A percentile compares a stretch with the other conserved stretches of the same genome.
Conservation (phyloP, 2,888 invertebrate species). For the Rhimphoctona megacephalus region DNA sequence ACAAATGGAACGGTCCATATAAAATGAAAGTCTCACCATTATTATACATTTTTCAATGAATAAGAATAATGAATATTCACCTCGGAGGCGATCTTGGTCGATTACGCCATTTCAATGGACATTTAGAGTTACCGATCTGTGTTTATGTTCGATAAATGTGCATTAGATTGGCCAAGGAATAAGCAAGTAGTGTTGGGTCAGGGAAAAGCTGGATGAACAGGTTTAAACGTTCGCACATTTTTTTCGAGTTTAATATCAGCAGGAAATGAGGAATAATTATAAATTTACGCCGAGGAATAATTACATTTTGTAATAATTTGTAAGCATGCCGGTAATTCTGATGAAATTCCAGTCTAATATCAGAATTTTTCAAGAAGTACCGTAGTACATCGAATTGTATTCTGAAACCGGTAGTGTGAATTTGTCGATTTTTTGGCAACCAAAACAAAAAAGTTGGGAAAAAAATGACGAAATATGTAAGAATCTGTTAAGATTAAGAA, state of each 20-base stretch:
- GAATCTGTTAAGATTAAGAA: conserved; percentile 27
- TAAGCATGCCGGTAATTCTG: not conserved
- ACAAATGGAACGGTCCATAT: conserved; percentile 1
- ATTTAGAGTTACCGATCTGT: conserved; percentile 14
- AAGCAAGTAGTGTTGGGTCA: not conserved
- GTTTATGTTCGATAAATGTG: conserved; percentile 11
- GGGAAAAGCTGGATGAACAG: conserved; percentile 4
- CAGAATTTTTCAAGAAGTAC: too few relatives aligned
- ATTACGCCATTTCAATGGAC: conserved; percentile 10
- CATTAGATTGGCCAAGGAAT: not conserved
- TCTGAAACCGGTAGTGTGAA: not conserved
- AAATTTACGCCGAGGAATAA: not conserved
- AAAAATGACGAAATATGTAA: not conserved
- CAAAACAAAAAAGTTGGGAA: not conserved
- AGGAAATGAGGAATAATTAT: conserved; percentile 10
- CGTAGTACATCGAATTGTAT: not conserved
- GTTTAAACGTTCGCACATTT: not conserved
- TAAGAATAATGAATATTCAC: conserved; percentile 31
- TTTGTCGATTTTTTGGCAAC: not conserved
- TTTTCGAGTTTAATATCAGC: not conserved
- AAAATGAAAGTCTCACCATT: conserved; percentile 4
- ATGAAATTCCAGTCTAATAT: not conserved
- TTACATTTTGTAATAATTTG: not conserved
- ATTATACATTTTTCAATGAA: not conserved
- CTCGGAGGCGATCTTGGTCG: conserved; percentile 7